phyloP scores from a whole-genome alignment of 1,140 invertebrate genomes.

The Glossosoma conforme region DNA sequence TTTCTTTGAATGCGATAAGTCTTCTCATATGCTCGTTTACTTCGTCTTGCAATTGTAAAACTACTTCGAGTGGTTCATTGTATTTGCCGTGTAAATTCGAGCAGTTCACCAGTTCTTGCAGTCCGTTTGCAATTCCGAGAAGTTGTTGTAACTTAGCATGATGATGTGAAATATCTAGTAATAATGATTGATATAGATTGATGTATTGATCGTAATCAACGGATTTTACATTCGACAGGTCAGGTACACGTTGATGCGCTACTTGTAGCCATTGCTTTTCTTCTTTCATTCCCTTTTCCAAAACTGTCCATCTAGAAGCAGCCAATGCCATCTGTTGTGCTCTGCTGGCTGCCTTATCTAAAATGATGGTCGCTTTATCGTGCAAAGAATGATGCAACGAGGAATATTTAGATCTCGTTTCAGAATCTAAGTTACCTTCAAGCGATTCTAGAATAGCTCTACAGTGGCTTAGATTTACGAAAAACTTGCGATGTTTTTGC shows the following conservation, averaged over 20 bases:
- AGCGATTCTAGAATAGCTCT: conserved; percentile 76
- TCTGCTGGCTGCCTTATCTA: conserved; percentile 72
- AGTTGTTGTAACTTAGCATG: conserved; percentile 69
- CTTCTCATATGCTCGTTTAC: conserved; percentile 65
- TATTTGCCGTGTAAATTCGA: conserved; percentile 66
- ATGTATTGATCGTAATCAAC: conserved; percentile 79
- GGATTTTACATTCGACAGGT: conserved; percentile 70
- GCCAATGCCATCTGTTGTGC: conserved; percentile 77
- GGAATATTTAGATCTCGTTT: conserved; percentile 68
- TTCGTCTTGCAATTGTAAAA: conserved; percentile 66
- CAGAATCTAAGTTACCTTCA: conserved; percentile 74
- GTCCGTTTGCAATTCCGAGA: conserved; percentile 62
- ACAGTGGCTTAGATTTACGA: conserved; percentile 81
- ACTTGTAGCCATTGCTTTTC: conserved; percentile 76
- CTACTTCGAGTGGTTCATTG: conserved; percentile 61
- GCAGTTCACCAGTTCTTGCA: conserved; percentile 69
- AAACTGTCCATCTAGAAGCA: conserved; percentile 72
- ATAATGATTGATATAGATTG: conserved; percentile 73
- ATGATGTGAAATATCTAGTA: conserved; percentile 70
- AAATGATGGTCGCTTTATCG: conserved; percentile 62
- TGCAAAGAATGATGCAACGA: conserved; percentile 72
- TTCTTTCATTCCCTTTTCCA: conserved; percentile 76
- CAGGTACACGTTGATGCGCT: conserved; percentile 73
- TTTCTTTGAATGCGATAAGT: conserved; percentile 67
- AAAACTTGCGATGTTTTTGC: conserved; percentile 83